phyloP scores from a whole-genome alignment of 2,113 vertebrate genomes.

The Euleptes europaea region DNA sequence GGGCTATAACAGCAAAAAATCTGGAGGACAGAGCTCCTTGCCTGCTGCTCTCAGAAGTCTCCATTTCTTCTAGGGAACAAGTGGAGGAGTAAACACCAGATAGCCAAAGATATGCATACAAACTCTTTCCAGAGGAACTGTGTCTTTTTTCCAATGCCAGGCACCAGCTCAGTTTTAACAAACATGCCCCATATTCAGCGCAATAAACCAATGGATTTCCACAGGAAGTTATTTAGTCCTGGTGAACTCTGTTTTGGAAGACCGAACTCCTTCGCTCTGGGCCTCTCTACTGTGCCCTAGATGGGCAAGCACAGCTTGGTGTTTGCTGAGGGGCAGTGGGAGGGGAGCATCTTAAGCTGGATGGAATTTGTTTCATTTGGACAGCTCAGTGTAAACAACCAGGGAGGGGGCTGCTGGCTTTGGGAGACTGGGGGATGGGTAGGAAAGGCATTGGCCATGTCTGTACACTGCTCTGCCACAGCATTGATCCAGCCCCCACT shows the following conservation, averaged over 20 bases:
- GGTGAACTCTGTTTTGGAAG: neutral
- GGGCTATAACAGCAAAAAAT: neutral
- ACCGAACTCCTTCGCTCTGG: neutral
- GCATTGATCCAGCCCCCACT: neutral
- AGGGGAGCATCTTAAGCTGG: constrained; percentile 7
- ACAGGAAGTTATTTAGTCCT: neutral
- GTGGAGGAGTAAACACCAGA: neutral
- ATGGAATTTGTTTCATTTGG: constrained; percentile 34
- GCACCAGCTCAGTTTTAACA: neutral
- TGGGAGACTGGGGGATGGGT: neutral
- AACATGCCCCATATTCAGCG: neutral
- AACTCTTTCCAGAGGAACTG: neutral
- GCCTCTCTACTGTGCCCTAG: neutral
- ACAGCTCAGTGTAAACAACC: constrained; percentile 21
- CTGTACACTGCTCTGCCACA: neutral
- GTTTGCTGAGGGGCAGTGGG: constrained; percentile 20
- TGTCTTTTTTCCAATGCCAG: neutral
- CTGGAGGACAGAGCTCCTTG: neutral
- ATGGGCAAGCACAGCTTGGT: neutral
- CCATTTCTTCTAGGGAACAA: neutral
- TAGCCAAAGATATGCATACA: neutral
- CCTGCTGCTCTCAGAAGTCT: neutral
- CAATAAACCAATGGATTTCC: neutral
- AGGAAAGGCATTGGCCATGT: neutral
- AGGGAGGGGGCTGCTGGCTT: neutral